Evolutionary conservation across 2,797 vertebrate species (phyloP), one percentile per base, ranked within the genome.

Genomic region (Remorina albescens): DNA sequence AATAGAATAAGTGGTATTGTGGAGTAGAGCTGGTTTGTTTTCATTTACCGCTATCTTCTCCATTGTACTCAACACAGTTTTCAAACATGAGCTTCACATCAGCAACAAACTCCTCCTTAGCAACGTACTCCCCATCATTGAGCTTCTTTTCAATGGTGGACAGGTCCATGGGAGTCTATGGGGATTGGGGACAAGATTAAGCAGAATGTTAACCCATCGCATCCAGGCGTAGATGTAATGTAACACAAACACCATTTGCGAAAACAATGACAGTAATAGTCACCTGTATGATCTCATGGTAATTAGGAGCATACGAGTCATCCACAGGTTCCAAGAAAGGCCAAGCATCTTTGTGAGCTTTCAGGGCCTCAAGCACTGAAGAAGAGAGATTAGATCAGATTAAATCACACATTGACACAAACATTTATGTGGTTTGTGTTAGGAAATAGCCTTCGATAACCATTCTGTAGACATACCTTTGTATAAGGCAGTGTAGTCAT

Each of bases 71-170:
- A 2, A 95, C 90, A 59, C 98, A 99, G 90, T 99, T 99, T 86
- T 96, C 95, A 93, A 99, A 99, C 93, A 99, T 99, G 74, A 96
- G 97, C 92, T 99, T 99, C 94, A 99, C 95, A 58, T 99, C 98
- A 0, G 95, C 93, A 69, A 96, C 93, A 88, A 99, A 99, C 82
- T 98, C 97, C 42, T 99, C 98, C 94, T 99, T 99, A 49, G 95
- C 91, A 36, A 96, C 93, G 81, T 99, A 99, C 18, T 96, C 95
- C 28, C 97, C 96, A 59, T 97, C 95, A 51, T 96, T 98, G 61
- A 99, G 93, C 74, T 99, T 98, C 88, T 93, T 97, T 87, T 99
- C 98, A 90, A 99, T 97, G 76, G 96, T 99, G 62, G 97, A 99
- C 71, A 99, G 95, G 85, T 99, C 98, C 98, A 99, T 99, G n/a